phyloP scores from a whole-genome alignment of 1,140 invertebrate genomes.

The Hylaeus anthracinus region DNA sequence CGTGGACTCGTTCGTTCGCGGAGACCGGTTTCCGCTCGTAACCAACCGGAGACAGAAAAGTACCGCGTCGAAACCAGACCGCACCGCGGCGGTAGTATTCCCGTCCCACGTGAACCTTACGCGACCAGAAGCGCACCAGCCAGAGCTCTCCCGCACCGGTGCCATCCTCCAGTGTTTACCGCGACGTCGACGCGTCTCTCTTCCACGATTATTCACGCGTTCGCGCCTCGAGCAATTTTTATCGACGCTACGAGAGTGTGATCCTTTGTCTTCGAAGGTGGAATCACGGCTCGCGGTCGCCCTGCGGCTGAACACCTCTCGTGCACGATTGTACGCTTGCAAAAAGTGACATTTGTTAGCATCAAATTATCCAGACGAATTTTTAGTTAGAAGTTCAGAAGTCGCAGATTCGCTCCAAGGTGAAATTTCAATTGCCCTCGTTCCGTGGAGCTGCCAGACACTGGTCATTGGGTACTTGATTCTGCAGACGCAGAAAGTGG shows the following conservation, averaged over 20 bases:
- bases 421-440: no score
- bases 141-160: conserved; percentile 34
- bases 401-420: no score
- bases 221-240: background rate
- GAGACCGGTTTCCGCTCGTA: conserved; percentile 57
- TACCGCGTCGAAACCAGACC: conserved; percentile 59
- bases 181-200: background rate
- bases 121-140: conserved; percentile 18
- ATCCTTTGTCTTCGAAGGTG: background rate
- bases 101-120: conserved; percentile 46
- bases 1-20: conserved; percentile 21
- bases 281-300: background rate
- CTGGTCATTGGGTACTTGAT: no score
- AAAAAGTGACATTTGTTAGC: no score
- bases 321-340: no score
- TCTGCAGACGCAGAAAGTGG: no score
- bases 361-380: no score
- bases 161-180: conserved; percentile 31
- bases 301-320: no score
- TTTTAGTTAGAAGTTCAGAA: no score
- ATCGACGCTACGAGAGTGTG: background rate
- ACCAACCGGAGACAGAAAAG: conserved; percentile 55
- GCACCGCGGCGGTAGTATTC: conserved; percentile 52
- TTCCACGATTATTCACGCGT: background rate
- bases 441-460: no score